phyloP scores from a whole-genome alignment of 1,140 invertebrate genomes.

The Ptiloglossa arizonensis region DNA sequence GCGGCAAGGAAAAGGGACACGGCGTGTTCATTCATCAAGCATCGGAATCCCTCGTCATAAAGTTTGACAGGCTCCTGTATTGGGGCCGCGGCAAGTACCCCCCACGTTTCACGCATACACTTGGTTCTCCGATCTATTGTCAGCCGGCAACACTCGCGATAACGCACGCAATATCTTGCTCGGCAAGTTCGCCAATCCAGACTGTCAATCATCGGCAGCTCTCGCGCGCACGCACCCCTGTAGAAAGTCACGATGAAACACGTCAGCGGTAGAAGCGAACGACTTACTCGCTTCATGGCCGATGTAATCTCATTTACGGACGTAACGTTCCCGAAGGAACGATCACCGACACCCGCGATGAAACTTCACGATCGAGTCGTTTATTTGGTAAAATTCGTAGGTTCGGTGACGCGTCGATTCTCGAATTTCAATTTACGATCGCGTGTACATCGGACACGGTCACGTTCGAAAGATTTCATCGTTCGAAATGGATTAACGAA shows the following conservation, averaged over 20 bases:
- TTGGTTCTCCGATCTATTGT: constrained; percentile 69
- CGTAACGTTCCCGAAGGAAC: neutral
- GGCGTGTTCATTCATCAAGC: constrained; percentile 68
- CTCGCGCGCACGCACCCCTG: constrained; percentile 7
- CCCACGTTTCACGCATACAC: constrained; percentile 42
- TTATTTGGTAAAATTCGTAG: neutral
- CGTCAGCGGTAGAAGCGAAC: constrained; percentile 36
- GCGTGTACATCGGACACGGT: too few species aligned
- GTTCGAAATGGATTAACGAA: too few species aligned
- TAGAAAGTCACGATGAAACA: constrained; percentile 36
- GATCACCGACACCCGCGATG: neutral
- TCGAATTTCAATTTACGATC: too few species aligned
- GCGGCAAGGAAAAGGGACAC: constrained; percentile 43
- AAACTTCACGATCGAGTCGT: neutral
- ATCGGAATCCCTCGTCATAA: constrained; percentile 69
- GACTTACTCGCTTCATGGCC: constrained; percentile 21
- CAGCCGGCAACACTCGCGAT: constrained; percentile 64
- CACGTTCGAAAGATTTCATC: too few species aligned
- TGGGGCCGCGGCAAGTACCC: constrained; percentile 63
- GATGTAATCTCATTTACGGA: neutral
- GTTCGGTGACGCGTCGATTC: neutral
- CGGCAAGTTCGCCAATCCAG: constrained; percentile 63
- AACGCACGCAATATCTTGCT: constrained; percentile 70
- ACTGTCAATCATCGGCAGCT: constrained; percentile 52
- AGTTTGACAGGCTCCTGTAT: constrained; percentile 69